Base-by-base conservation (phyloP, 1,140 invertebrate genomes). In the Armadillidium nasatum region DNA sequence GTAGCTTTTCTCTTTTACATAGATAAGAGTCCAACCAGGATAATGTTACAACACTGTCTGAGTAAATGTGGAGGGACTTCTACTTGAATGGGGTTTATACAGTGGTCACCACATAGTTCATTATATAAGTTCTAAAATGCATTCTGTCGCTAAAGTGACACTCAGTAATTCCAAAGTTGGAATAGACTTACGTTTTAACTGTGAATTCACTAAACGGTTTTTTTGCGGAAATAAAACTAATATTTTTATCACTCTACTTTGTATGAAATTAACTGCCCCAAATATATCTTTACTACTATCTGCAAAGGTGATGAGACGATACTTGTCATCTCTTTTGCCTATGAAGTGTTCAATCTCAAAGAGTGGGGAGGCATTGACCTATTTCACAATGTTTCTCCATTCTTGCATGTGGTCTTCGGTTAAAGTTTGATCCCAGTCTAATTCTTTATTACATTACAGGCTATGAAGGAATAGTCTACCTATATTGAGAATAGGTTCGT, bases 11-110 rank as follows among this genome's bases (percentile, higher is more conserved):
- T 21, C 46, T 21, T 45, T 46, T 13, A 10, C 23, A 15, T 21
- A 23, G 9, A 15, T 46, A 73, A 9, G 43, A 45, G 2, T 73
- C 15, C 2, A 73, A 3, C 72, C 44, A 73, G 7, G 46, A 54
- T n/a, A 73, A 19, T 7, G 6, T n/a, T 15, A 73, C 71, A 6
- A 73, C 45, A n/a, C 71, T 73, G 44, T 73, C 71, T 43, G 44
- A 11, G 10, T 13, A 73, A n/a, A 73, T 6, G 1, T 10, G 19
- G 45, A 73, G 43, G 0, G 21, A 9, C 4, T 7, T n/a, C 33
- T 4, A 73, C 33, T 4, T 46, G 46, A 0, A 73, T 44, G 9
- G 71, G 71, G 3, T 21, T 11, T 44, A 46, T 22, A 9, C 19
- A 19, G 3, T 10, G 6, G 4, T n/a, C 7, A 0, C 71, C 71